Base-by-base conservation (phyloP, 2,888 invertebrate genomes). In the Acronicta psi region DNA sequence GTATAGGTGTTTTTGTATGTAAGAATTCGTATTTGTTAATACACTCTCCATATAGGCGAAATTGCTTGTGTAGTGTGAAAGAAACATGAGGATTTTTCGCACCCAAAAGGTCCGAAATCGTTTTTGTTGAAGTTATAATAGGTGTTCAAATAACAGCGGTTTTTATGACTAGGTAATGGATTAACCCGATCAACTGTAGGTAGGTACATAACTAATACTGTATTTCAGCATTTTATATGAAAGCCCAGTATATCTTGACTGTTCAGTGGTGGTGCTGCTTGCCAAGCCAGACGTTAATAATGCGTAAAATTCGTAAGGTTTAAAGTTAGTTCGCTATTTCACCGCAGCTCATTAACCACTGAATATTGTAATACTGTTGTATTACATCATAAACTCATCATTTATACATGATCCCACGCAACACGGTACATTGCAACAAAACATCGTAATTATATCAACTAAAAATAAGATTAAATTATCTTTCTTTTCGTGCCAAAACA, bases 401-500 rank as follows among this genome's bases (percentile, higher is more conserved):
- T 25, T 10, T 37, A 38, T 49, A 43, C 25, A 37, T 43, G 44
- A 49, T 47, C 62, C 46, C 56, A 71, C 68, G 46, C 54, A 17
- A 31, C 23, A 40, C 40, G 40, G 11, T 13, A 47, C 16, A 55
- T 37, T 17, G 37, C 44, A 29, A 58, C 54, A 59, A 31, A 61
- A 59, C 60, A 55, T 38, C 45, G 44, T 59, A 61, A 67, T 62
- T 51, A 66, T 31, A 34, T 13, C 20, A 34, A 38, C 57, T 59
- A 67, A 60, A 73, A 73, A 73, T 63, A 63, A 29, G 40, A 25
- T 54, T 14, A 50, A 45, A 43, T 49, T 58, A 29, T 64, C 60
- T 69, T 58, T 70, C 29, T 49, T 60, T 59, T 37, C 20, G 43
- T 70, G 72, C 70, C 74, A 73, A 73, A 38, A 56, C 29, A 37